Conservation (phyloP, 2,797 vertebrate genomes). For the Chiroxiphia lanceolata region DNA sequence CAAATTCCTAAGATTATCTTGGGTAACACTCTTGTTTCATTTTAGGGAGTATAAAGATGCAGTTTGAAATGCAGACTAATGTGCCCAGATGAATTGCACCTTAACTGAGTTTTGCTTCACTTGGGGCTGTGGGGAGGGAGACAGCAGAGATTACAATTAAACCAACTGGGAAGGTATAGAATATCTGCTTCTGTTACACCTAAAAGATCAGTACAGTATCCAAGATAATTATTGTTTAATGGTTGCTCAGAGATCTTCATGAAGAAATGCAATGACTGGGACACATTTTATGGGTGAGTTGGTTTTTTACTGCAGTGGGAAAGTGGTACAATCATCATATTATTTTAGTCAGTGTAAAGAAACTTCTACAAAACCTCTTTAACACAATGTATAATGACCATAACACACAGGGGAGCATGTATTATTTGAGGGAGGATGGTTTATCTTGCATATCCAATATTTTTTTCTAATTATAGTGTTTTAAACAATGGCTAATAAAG, state of each 20-base stretch:
- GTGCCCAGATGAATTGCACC: not conserved
- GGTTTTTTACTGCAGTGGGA: not conserved
- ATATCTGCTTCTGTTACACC: not conserved
- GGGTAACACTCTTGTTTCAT: not conserved
- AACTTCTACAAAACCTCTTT: not conserved
- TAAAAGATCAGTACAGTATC: not conserved
- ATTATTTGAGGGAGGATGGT: not conserved
- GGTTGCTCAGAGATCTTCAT: not conserved
- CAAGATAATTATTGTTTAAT: conserved; percentile 13
- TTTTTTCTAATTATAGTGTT: conserved; percentile 7
- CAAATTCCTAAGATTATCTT: not conserved
- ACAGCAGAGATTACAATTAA: not conserved
- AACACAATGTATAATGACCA: not conserved
- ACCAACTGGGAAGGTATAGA: not conserved
- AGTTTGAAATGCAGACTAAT: not conserved
- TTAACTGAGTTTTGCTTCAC: not conserved
- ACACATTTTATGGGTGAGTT: not conserved
- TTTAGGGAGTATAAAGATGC: not conserved
- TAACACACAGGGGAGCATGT: not conserved
- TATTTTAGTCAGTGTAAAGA: not conserved
- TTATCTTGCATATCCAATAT: conserved; percentile 31
- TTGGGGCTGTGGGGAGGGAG: no score
- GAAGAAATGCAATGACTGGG: not conserved
- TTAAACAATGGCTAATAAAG: conserved; percentile 24
- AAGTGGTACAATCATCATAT: not conserved